Percentiles rank a stretch among this genome's conserved stretches.
Evolutionary conservation across 2,888 invertebrate species (phyloP).

Genomic region (Agrilus cyanescens): DNA sequence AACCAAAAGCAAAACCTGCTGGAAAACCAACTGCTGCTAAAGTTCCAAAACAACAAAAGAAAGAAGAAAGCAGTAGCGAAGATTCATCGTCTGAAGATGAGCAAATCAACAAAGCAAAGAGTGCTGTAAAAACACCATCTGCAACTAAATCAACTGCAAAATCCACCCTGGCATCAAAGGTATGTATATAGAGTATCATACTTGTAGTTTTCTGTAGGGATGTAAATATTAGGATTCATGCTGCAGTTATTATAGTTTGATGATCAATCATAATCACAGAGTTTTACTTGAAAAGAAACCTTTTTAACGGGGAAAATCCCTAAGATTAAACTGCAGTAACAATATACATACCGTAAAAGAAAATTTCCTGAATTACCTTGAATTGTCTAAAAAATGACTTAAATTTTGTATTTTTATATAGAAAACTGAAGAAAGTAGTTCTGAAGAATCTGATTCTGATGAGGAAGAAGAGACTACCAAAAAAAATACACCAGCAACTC

Average conservation of each 20-base stretch:
- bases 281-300: too few relatives aligned
- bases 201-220: not conserved
- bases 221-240: too few relatives aligned
- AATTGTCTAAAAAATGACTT: conserved; percentile 6
- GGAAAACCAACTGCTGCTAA: conserved; percentile 12
- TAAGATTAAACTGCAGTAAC: too few relatives aligned
- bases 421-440: conserved; percentile 9
- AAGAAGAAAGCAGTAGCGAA: conserved; percentile 34
- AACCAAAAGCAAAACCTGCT: conserved; percentile 6
- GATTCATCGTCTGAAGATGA: conserved; percentile 33
- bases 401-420: not conserved
- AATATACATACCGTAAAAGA: too few relatives aligned
- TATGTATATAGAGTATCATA: not conserved
- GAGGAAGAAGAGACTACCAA: conserved; percentile 25
- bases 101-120: conserved; percentile 12
- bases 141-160: conserved; percentile 9
- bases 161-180: conserved; percentile 8
- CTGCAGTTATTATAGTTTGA: too few relatives aligned
- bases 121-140: not conserved
- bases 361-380: too few relatives aligned
- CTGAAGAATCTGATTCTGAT: conserved; percentile 26
- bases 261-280: too few relatives aligned
- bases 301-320: too few relatives aligned
- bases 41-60: conserved; percentile 19
- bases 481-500: conserved; percentile 14